Percentiles rank a stretch among this genome's conserved stretches.
These are phyloP conservation scores for Psophia crepitans DNA, from an alignment of 2,113 vertebrate species.

Conservation along the genomic window DNA sequence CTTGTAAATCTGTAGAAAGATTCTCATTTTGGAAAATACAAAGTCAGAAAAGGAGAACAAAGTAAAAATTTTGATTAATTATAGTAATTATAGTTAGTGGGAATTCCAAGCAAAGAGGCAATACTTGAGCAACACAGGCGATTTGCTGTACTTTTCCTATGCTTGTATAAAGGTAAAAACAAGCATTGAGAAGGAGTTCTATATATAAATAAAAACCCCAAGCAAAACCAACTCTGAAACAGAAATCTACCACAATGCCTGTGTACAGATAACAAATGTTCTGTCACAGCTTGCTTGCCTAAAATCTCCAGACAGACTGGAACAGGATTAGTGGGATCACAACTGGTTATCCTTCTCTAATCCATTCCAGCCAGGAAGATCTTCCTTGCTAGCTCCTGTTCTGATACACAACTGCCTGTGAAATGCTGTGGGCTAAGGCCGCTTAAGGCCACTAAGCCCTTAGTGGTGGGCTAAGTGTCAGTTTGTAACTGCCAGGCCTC, in stretches of 20 bases:
- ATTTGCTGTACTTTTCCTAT: too few relatives aligned
- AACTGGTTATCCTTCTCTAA: slow-evolving; percentile 52
- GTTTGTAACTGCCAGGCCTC: not conserved
- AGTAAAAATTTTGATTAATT: not conserved
- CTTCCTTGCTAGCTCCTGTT: not conserved
- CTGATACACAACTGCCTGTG: not conserved
- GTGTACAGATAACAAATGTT: not conserved
- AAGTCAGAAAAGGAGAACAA: not conserved
- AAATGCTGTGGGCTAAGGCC: not conserved
- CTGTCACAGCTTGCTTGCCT: not conserved
- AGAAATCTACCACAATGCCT: not conserved
- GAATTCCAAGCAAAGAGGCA: not conserved
- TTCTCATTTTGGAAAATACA: not conserved
- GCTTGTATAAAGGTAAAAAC: too few relatives aligned
- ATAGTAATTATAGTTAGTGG: not conserved
- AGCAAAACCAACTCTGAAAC: not conserved
- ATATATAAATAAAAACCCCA: not conserved
- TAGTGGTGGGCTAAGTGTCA: not conserved
- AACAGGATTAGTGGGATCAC: slow-evolving; percentile 51
- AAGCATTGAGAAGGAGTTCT: not conserved
- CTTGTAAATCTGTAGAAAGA: not conserved
- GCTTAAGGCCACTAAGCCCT: not conserved
- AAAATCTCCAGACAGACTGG: slow-evolving; percentile 21
- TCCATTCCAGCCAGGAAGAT: slow-evolving; percentile 35
- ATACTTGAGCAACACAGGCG: not conserved